A percentile compares a stretch with the other conserved stretches of the same genome.
These are phyloP conservation scores for Neopelma chrysocephalum DNA, from an alignment of 2,797 vertebrate genomes.

Conservation along the genomic window DNA sequence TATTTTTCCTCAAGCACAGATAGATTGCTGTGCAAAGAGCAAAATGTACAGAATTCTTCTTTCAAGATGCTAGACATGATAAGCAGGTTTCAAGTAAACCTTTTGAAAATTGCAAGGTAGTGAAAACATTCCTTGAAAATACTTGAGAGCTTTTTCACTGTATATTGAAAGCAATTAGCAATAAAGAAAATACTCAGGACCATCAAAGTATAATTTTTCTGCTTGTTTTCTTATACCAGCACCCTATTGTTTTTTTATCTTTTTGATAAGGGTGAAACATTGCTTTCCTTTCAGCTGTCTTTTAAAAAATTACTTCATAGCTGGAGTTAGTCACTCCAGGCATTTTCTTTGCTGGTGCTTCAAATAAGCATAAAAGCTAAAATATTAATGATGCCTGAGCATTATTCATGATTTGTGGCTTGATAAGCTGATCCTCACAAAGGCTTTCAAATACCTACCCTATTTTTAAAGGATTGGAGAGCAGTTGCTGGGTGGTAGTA, in stretches of 20 bases:
- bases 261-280: neutral
- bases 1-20: neutral
- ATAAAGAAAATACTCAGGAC: neutral
- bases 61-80: neutral
- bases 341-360: conserved; percentile 29
- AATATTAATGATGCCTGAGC: conserved; percentile 11
- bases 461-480: neutral
- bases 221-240: neutral
- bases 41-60: neutral
- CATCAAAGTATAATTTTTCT: neutral
- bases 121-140: neutral
- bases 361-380: neutral
- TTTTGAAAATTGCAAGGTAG: neutral
- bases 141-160: neutral
- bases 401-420: neutral
- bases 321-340: conserved; percentile 42
- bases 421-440: neutral
- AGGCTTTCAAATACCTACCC: neutral
- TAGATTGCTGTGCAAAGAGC: neutral
- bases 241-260: neutral
- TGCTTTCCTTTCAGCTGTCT: neutral
- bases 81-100: neutral
- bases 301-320: neutral
- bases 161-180: neutral
- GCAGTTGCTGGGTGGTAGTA: neutral